Base-by-base conservation (phyloP, 2,888 invertebrate genomes). In the Saturnia japonica region DNA sequence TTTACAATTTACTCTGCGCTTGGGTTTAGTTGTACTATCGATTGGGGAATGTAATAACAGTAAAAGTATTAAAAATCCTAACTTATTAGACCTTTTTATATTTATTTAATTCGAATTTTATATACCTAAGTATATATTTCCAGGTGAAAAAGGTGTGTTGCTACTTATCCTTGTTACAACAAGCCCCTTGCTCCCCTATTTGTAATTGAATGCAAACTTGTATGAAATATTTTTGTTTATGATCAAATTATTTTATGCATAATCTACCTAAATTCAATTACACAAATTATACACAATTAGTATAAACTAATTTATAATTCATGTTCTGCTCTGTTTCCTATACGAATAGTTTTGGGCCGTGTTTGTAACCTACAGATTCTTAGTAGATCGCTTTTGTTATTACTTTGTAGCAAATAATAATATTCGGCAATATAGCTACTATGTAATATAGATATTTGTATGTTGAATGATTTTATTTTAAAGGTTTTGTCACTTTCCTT, bases 281-380 rank as follows among this genome's bases (percentile, higher is more conserved):
- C 19, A 40, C 40, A 40, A 25, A 90, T 89, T 91, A 51, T 19
- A n/a, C n/a, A n/a, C n/a, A n/a, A n/a, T n/a, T n/a, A n/a, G n/a
- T n/a, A n/a, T 34, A 34, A 2, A 51, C 19, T 51, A 88, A 86
- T 90, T 91, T 93, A 91, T 89, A 86, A 88, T 85, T 89, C 88
- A 82, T 78, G 90, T 91, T 90, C 80, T 85, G 94, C 93, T 93
- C 94, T 93, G 92, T 87, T 93, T 94, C 80, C 62, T 64, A 25
- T n/a, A n/a, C n/a, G n/a, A n/a, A n/a, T 67, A 76, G 77, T 85
- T 91, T 89, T 88, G 86, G 77, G 85, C 84, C 85, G 89, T 91
- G 90, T 91, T 91, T 91, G 92, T 90, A 93, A 93, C 85, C 85
- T 80, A 82, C 82, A 69, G 87, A 88, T 86, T 88, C 85, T 86